These are phyloP conservation scores for Tridacna gigas DNA, from an alignment of 2,888 invertebrate species.

Conservation along the genomic window DNA sequence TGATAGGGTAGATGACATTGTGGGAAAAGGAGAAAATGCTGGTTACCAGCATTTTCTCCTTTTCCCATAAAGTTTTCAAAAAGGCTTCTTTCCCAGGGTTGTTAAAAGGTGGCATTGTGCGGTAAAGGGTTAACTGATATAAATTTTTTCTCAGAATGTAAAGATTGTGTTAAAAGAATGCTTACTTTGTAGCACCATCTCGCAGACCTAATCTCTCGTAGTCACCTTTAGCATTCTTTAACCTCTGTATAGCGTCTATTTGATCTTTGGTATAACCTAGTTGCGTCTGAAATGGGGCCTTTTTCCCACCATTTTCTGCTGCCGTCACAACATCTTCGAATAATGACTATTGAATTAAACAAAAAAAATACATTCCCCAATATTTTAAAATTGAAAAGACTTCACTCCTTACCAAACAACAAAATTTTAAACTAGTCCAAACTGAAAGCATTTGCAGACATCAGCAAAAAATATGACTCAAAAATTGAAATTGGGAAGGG, in stretches of 20 bases:
- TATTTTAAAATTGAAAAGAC: background rate
- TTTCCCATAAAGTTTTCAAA: background rate
- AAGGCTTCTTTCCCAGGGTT: background rate
- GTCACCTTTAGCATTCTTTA: constrained; percentile 83
- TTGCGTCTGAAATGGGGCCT: constrained; percentile 79
- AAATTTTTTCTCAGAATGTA: background rate
- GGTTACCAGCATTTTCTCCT: background rate
- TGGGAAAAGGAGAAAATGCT: background rate
- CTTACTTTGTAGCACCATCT: constrained; percentile 82
- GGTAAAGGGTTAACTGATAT: background rate
- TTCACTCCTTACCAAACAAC: background rate
- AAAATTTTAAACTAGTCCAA: too few relatives aligned
- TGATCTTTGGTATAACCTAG: constrained; percentile 85
- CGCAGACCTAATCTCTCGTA: constrained; percentile 83
- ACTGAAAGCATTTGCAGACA: too few relatives aligned
- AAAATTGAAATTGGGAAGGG: too few relatives aligned
- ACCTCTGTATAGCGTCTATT: constrained; percentile 84
- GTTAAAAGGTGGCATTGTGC: background rate
- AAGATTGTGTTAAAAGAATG: constrained; percentile 18
- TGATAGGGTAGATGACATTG: background rate
- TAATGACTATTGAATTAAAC: constrained; percentile 72
- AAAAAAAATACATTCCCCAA: background rate
- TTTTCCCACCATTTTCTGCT: constrained; percentile 83
- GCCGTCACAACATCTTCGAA: constrained; percentile 83
- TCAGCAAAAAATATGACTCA: too few relatives aligned